These are phyloP conservation scores for Melierax canorus DNA, from an alignment of 2,113 vertebrate genomes.

Conservation along the genomic window DNA sequence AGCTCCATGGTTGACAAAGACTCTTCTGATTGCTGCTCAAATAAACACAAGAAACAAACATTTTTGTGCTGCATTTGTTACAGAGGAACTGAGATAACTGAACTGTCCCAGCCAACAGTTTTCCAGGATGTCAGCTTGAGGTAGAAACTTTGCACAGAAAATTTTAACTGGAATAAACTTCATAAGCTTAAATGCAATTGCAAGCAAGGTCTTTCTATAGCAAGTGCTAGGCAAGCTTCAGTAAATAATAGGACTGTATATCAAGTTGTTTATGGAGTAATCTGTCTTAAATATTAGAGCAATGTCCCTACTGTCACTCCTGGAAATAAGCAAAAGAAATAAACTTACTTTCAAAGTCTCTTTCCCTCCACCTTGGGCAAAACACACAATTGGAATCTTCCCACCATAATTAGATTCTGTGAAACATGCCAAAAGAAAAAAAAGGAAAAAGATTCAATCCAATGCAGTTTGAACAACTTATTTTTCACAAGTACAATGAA, in stretches of 20 bases:
- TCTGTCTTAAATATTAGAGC: not conserved
- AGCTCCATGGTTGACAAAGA: not conserved
- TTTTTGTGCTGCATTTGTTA: not conserved
- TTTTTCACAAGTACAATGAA: not conserved
- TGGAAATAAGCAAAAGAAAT: not conserved
- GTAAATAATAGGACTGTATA: not conserved
- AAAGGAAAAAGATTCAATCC: not conserved
- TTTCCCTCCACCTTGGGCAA: constrained; percentile 79
- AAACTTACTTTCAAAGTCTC: constrained; percentile 79
- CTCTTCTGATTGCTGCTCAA: not conserved
- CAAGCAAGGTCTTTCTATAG: not conserved
- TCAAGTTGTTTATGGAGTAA: not conserved
- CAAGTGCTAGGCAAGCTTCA: not conserved
- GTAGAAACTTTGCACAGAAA: not conserved
- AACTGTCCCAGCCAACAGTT: not conserved
- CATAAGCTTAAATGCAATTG: not conserved
- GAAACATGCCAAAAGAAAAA: not conserved
- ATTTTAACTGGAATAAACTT: not conserved
- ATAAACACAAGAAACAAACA: not conserved
- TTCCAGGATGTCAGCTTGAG: not conserved
- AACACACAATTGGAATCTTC: constrained; percentile 82
- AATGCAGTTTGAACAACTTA: not conserved
- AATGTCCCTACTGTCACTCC: not conserved
- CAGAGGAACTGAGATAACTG: not conserved
- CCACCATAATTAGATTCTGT: constrained; percentile 80